Evolutionary conservation across 2,113 vertebrate species (phyloP).

Genomic region (Seriola dumerili): DNA sequence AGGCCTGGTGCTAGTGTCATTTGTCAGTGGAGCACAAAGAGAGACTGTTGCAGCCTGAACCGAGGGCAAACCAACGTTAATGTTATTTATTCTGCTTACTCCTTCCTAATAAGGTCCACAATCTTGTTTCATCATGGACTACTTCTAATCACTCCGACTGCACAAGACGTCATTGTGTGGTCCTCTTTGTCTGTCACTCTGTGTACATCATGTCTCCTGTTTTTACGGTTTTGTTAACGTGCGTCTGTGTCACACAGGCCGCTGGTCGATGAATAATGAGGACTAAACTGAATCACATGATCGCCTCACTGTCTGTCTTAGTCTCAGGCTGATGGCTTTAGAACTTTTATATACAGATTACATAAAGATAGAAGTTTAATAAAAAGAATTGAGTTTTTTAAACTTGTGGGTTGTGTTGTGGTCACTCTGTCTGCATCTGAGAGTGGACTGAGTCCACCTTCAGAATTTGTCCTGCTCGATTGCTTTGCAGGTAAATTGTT

Average conservation of each 20-base stretch:
- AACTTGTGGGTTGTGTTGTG: constrained; percentile 34
- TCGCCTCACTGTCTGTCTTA: constrained; percentile 75
- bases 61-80: constrained; percentile 45
- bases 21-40: constrained; percentile 52
- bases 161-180: constrained; percentile 43
- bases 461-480: background rate
- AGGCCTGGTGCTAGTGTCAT: constrained; percentile 45
- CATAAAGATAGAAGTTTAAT: constrained; percentile 86
- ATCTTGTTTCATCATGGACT: constrained; percentile 55
- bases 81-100: constrained; percentile 79
- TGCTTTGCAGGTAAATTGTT: background rate
- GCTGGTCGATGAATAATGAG: constrained; percentile 63
- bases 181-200: constrained; percentile 34
- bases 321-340: constrained; percentile 83
- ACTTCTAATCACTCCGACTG: constrained; percentile 66
- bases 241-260: constrained; percentile 56
- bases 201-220: constrained; percentile 62
- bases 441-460: background rate
- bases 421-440: constrained; percentile 10
- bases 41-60: constrained; percentile 48
- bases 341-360: constrained; percentile 86
- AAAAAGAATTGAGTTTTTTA: constrained; percentile 82
- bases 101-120: constrained; percentile 46
- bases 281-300: constrained; percentile 69
- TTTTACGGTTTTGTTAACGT: constrained; percentile 69